These are phyloP conservation scores for Tolmerus cingulatus DNA, from an alignment of 2,888 invertebrate species.

Conservation along the genomic window DNA sequence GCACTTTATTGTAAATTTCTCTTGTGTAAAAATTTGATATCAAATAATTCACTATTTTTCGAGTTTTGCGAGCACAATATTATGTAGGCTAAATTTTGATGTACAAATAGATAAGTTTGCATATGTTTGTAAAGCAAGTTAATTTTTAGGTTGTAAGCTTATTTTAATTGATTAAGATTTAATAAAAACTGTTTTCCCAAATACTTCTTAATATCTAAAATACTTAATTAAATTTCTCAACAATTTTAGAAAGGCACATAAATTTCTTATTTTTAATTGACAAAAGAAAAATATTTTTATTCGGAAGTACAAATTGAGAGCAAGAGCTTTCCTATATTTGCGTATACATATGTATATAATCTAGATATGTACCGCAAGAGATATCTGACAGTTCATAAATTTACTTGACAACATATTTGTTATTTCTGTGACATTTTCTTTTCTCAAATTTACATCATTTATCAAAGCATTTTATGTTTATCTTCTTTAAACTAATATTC, in stretches of 20 bases:
- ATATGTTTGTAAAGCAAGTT: too few species aligned
- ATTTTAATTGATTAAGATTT: too few species aligned
- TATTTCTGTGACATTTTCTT: constrained; percentile 46
- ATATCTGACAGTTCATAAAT: constrained; percentile 49
- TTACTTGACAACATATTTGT: constrained; percentile 49
- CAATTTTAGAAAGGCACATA: too few species aligned
- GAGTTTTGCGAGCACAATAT: too few species aligned
- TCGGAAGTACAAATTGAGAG: not conserved
- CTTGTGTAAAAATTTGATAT: too few species aligned
- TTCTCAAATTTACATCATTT: constrained; percentile 43
- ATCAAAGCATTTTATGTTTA: constrained; percentile 29
- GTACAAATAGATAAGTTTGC: too few species aligned
- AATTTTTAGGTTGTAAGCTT: too few species aligned
- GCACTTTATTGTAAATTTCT: too few species aligned
- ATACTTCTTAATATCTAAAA: too few species aligned
- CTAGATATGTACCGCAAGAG: constrained; percentile 29
- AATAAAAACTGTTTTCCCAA: too few species aligned
- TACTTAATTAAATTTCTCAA: not conserved
- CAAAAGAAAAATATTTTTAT: not conserved
- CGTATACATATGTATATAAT: not conserved
- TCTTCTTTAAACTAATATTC: constrained; percentile 34
- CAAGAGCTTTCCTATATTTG: not conserved
- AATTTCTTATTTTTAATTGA: not conserved
- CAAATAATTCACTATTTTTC: too few species aligned
- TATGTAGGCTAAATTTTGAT: too few species aligned